phyloP scores from a whole-genome alignment of 2,888 invertebrate genomes.

The Nomada fabriciana region DNA sequence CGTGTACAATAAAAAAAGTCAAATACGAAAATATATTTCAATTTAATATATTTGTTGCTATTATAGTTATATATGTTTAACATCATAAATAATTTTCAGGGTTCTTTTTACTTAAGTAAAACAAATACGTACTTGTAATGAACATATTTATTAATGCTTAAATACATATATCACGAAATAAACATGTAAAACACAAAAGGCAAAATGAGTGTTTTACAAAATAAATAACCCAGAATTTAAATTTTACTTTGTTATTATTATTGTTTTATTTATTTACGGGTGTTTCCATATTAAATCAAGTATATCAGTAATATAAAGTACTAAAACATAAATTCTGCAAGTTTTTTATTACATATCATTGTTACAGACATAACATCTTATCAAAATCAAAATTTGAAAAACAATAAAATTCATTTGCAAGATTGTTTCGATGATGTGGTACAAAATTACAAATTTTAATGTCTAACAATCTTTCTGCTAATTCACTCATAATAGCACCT shows the following conservation, averaged over 20 bases:
- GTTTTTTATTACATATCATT: slow-evolving; percentile 12
- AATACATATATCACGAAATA: neutral
- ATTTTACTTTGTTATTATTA: neutral
- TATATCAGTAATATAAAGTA: neutral
- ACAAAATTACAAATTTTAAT: slow-evolving; percentile 89
- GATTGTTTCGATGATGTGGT: slow-evolving; percentile 94
- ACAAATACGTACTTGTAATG: too few relatives aligned
- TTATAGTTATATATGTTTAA: neutral
- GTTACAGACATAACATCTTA: slow-evolving; percentile 53
- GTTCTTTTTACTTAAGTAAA: too few relatives aligned
- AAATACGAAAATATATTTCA: neutral
- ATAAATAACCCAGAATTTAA: slow-evolving; percentile 7
- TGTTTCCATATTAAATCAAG: neutral
- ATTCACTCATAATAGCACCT: slow-evolving; percentile 91
- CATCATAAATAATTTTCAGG: too few relatives aligned
- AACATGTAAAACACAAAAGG: slow-evolving; percentile 4
- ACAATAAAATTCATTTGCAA: slow-evolving; percentile 97
- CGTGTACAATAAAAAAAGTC: slow-evolving; percentile 4
- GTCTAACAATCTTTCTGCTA: slow-evolving; percentile 88
- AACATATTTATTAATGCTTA: neutral
- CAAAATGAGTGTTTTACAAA: neutral
- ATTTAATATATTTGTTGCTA: neutral
- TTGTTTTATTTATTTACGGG: too few relatives aligned
- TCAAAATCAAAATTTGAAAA: slow-evolving; percentile 94
- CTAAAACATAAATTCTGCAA: neutral